Evolutionary conservation across 2,113 vertebrate genomes (phyloP).

Genomic region (crab-eating macaque (Macaca fascicularis)): T2T-MFA8v1.1 NC_088384.1:75309001-75309500

Average conservation of each 20-base stretch:
- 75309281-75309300: neutral
- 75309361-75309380: neutral
- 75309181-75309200: neutral
- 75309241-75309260: neutral
- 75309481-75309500: neutral
- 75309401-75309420: neutral
- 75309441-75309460: neutral
- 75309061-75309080: neutral
- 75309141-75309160: neutral
- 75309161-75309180: neutral
- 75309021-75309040: neutral
- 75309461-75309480: neutral
- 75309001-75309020: neutral
- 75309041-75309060: neutral
- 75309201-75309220: neutral
- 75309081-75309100: neutral
- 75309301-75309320: neutral
- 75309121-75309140: neutral
- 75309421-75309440: neutral
- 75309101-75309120: neutral
- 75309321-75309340: neutral
- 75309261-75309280: neutral
- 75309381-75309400: neutral
- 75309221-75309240: accelerated
- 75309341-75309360: neutral